These are phyloP conservation scores for Agrotis segetum DNA, from an alignment of 2,888 invertebrate species.

Conservation along the genomic window DNA sequence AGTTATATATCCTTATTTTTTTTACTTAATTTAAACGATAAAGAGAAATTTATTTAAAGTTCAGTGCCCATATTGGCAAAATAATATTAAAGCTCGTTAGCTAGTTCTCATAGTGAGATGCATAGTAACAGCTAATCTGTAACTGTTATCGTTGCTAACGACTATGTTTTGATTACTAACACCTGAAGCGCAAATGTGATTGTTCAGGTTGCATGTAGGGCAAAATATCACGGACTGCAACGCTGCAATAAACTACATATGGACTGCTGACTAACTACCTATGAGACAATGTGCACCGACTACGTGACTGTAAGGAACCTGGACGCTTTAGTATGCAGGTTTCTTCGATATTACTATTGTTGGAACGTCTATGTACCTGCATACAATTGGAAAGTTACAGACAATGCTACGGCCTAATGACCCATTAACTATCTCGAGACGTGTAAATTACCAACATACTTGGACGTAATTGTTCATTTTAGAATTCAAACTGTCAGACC, in stretches of 20 bases:
- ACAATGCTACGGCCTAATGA: slow-evolving; percentile 72
- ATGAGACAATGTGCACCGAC: slow-evolving; percentile 60
- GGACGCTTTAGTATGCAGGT: slow-evolving; percentile 43
- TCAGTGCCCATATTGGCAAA: slow-evolving; percentile 24
- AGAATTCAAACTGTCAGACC: slow-evolving; percentile 29
- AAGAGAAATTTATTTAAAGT: neutral
- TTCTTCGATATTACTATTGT: slow-evolving; percentile 54
- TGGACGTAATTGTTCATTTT: slow-evolving; percentile 56
- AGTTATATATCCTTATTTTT: neutral
- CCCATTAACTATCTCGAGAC: slow-evolving; percentile 61
- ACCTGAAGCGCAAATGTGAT: slow-evolving; percentile 79
- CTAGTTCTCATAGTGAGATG: slow-evolving; percentile 33
- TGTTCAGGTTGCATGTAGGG: slow-evolving; percentile 69
- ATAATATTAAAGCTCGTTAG: slow-evolving; percentile 44
- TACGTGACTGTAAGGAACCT: slow-evolving; percentile 70
- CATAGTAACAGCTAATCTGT: slow-evolving; percentile 66
- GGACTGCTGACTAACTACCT: slow-evolving; percentile 64
- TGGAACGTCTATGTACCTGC: slow-evolving; percentile 11
- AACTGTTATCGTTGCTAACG: slow-evolving; percentile 69
- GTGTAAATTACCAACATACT: slow-evolving; percentile 52
- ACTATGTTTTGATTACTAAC: slow-evolving; percentile 77
- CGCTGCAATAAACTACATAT: slow-evolving; percentile 68
- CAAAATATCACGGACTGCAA: slow-evolving; percentile 77
- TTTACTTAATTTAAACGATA: neutral
- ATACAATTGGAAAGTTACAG: slow-evolving; percentile 70